phyloP scores from a whole-genome alignment of 2,113 vertebrate genomes.

The Campylomormyrus tamandua region DNA sequence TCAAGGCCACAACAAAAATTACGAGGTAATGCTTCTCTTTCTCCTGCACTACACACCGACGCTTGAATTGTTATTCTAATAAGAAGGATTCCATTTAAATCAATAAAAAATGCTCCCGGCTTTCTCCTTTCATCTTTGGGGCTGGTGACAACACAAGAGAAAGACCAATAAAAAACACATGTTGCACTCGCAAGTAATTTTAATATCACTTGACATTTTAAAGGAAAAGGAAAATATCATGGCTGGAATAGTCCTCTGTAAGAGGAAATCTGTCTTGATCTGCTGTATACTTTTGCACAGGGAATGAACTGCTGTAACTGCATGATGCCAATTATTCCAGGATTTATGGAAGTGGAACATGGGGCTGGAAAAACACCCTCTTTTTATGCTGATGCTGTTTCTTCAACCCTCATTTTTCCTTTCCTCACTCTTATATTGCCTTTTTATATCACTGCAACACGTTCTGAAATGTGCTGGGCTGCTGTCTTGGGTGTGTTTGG shows the following conservation, averaged over 20 bases:
- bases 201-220: conserved; percentile 31
- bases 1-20: not conserved
- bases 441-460: not conserved
- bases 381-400: conserved; percentile 12
- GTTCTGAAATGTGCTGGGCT: not conserved
- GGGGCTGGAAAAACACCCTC: conserved; percentile 17
- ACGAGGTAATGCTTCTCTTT: conserved; percentile 6
- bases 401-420: not conserved
- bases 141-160: conserved; percentile 16
- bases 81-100: conserved; percentile 6
- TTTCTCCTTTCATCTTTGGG: conserved; percentile 15
- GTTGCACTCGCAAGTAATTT: conserved; percentile 19
- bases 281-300: conserved; percentile 13
- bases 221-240: conserved; percentile 27
- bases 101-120: not conserved
- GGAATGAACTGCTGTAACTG: conserved; percentile 19
- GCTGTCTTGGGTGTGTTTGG: conserved; percentile 16
- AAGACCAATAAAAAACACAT: conserved; percentile 26
- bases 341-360: conserved; percentile 23
- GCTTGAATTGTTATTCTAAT: conserved; percentile 16
- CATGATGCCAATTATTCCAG: conserved; percentile 25
- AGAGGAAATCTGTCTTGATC: conserved; percentile 30
- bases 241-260: conserved; percentile 22
- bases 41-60: conserved; percentile 5
- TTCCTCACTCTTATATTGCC: not conserved